Base-by-base conservation (phyloP, 2,888 invertebrate genomes). In the Agrotis ipsilon region DNA sequence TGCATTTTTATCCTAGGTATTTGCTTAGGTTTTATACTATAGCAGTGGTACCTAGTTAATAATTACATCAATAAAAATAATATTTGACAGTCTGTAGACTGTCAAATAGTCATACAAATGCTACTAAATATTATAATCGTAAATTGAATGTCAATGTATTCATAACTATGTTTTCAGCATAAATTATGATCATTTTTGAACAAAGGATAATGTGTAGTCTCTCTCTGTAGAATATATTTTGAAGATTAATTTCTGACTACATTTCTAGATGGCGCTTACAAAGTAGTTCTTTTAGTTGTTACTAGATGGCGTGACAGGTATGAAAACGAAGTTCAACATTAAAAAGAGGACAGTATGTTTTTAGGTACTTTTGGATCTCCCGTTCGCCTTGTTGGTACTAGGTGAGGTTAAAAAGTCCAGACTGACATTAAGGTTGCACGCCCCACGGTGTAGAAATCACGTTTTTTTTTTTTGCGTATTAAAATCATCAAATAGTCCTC, bases 231-330 rank as follows among this genome's bases (percentile, higher is more conserved):
- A 45, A 39, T 21, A 48, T 51, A 51, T 67, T 72, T 72, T 58
- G 14, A 60, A n/a, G 13, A 51, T 24, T 65, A 75, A 39, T 80
- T 14, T 59, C 70, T 46, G 27, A 14, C n/a, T 51, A 55, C 19
- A 16, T 19, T n/a, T 27, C 76, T 75, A 78, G 78, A 78, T 78
- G 78, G 78, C 78, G 81, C 70, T 80, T 51, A 70, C n/a, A 0
- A 32, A 55, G 2, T 63, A 78, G 46, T 75, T 70, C 11, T 11
- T 14, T 4, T 7, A 14, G 13, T 39, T 45, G 16, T 21, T 55
- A 16, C 39, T 70, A 78, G 78, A 80, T 78, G 78, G 78, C 78
- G 62, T 13, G 75, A 19, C 48, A 49, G 11, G 46, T 49, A 45
- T 68, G 32, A 75, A 45, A 32, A 14, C 32, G 4, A 27, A 73